Base-by-base conservation (phyloP, 1,140 invertebrate genomes). In the Brachionus angularis region DNA sequence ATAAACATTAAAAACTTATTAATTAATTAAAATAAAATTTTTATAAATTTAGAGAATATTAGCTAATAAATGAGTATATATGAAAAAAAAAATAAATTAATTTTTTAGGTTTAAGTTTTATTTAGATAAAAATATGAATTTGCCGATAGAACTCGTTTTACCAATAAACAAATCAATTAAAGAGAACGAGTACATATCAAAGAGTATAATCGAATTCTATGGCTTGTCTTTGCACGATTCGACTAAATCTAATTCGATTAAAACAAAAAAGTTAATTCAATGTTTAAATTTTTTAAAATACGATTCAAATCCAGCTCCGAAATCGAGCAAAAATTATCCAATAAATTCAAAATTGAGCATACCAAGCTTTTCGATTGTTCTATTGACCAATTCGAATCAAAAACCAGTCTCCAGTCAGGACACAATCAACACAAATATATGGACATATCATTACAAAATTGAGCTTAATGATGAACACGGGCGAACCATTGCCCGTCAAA, bases 381-480 rank as follows among this genome's bases (percentile, higher is more conserved):
- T 58, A 58, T 23, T 58, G 14, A 58, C 53, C 18, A 58, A 58
- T 42, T 34, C 53, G 3, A 58, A 58, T 39, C 53, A 58, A 23
- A 58, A 58, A 39, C 23, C 39, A 21, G 39, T 21, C 25, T 5
- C 39, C 23, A 58, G 39, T 36, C 53, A 58, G 16, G 12, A 33
- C 1, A 34, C 36, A 39, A 23, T 39, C 21, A 36, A 18, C 23
- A 23, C 36, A 25, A 34, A 58, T 23, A 58, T 39, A 10, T 67
- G 62, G 62, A 34, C 27, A 2, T 47, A 50, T 47, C 62, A 67
- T 50, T 33, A 67, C 23, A 67, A 67, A 50, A 50, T 67, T 50
- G 62, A 67, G 42, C 31, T 67, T 25, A 67, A 46, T 33, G 62
- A 67, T n/a, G 62, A 67, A 31, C 31, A 67, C 36, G 62, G 62